phyloP scores from a whole-genome alignment of 2,797 vertebrate species.

The Menidia menidia region DNA sequence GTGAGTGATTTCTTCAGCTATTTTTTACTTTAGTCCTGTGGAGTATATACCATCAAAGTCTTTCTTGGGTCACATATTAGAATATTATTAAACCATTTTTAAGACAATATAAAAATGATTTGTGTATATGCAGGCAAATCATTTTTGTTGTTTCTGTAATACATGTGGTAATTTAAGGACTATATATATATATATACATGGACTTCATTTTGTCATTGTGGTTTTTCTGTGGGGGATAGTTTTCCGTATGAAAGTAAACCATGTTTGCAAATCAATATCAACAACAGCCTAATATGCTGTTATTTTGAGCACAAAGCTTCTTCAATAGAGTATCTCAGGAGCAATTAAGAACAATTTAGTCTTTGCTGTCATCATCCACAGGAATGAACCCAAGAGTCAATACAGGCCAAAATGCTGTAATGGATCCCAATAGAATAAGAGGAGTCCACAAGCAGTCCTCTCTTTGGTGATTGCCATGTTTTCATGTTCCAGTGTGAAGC shows the following conservation, averaged over 20 bases:
- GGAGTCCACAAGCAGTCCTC: constrained; percentile 58
- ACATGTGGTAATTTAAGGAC: not conserved
- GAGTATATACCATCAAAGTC: constrained; percentile 16
- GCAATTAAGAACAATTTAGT: constrained; percentile 48
- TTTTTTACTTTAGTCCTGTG: constrained; percentile 27
- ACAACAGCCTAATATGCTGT: constrained; percentile 56
- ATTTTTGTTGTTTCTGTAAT: not conserved
- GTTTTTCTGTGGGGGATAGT: not conserved
- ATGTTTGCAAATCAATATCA: constrained; percentile 61
- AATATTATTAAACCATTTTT: not conserved
- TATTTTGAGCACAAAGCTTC: constrained; percentile 49
- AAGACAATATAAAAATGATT: not conserved
- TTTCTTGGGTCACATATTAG: not conserved
- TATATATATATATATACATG: not conserved
- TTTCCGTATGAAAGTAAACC: constrained; percentile 29
- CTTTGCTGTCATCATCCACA: constrained; percentile 63
- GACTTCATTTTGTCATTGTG: not conserved
- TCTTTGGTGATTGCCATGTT: constrained; percentile 54
- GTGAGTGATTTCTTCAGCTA: constrained; percentile 19
- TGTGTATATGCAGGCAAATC: not conserved
- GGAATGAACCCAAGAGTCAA: constrained; percentile 62
- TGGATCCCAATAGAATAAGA: constrained; percentile 67
- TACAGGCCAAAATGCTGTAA: constrained; percentile 67
- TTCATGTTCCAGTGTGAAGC: constrained; percentile 35
- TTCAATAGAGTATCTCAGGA: constrained; percentile 53